phyloP scores from a whole-genome alignment of 2,797 vertebrate species.

The Phrynocephalus guinanensis region DNA sequence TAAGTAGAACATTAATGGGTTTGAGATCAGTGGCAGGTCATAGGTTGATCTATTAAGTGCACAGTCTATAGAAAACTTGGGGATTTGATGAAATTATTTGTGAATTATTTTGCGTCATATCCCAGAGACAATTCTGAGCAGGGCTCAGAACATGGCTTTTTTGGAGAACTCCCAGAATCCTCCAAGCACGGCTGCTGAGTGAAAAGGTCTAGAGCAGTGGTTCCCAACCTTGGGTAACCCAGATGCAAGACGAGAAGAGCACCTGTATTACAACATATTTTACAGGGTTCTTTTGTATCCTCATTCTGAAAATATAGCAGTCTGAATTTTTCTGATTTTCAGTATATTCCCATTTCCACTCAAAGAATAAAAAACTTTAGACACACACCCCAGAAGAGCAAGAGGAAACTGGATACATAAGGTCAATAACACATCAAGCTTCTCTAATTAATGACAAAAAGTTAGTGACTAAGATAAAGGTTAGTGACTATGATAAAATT shows the following conservation, averaged over 20 bases:
- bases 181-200: too few relatives aligned
- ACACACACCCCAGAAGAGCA: not conserved
- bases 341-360: too few relatives aligned
- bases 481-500: not conserved
- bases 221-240: not conserved
- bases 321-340: not conserved
- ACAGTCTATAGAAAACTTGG: not conserved
- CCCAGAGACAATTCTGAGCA: not conserved
- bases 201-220: not conserved
- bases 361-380: not conserved
- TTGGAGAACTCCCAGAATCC: too few relatives aligned
- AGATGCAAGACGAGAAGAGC: not conserved
- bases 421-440: not conserved
- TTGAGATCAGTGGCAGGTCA: not conserved
- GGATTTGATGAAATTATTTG: not conserved
- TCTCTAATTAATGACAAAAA: not conserved
- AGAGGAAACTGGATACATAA: not conserved
- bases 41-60: not conserved
- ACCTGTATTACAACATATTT: not conserved
- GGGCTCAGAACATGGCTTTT: too few relatives aligned
- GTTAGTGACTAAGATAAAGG: not conserved
- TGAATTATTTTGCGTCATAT: not conserved
- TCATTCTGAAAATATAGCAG: not conserved
- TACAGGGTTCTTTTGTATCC: not conserved
- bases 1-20: not conserved